Conservation (phyloP, 2,113 vertebrate genomes). For the Pongo abelii region DNA sequence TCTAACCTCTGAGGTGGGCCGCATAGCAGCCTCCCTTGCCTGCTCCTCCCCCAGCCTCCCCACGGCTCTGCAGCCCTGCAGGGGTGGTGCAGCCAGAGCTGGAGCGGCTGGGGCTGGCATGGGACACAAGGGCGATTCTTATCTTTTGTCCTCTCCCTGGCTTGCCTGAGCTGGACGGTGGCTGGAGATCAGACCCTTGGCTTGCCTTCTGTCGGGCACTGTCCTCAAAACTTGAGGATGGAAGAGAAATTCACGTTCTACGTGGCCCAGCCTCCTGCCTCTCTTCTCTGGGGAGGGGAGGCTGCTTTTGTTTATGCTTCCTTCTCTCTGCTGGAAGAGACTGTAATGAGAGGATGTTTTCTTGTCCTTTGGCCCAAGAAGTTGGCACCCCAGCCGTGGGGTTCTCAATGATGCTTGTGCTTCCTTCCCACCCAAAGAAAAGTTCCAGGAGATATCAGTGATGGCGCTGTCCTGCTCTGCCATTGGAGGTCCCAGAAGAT, state of each 20-base stretch:
- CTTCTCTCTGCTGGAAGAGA: background rate
- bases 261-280: rapidly evolving
- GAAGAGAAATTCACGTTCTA: background rate
- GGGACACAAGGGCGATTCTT: background rate
- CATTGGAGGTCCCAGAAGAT: background rate
- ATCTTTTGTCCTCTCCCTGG: background rate
- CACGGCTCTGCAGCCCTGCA: background rate
- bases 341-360: background rate
- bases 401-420: rapidly evolving
- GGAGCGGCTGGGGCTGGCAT: background rate
- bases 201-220: background rate
- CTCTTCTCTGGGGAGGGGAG: background rate
- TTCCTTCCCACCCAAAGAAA: background rate
- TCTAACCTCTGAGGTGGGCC: background rate
- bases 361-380: background rate
- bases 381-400: background rate
- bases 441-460: rapidly evolving
- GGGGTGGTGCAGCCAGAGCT: background rate
- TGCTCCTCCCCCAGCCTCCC: background rate
- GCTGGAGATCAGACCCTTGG: background rate
- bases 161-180: background rate
- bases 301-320: background rate
- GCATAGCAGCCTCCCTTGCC: background rate
- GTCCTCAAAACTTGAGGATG: background rate
- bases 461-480: background rate